Percentiles rank a stretch among this genome's conserved stretches.
These are phyloP conservation scores for Entomobrya proxima DNA, from an alignment of 2,888 invertebrate species.

Conservation along the genomic window DNA sequence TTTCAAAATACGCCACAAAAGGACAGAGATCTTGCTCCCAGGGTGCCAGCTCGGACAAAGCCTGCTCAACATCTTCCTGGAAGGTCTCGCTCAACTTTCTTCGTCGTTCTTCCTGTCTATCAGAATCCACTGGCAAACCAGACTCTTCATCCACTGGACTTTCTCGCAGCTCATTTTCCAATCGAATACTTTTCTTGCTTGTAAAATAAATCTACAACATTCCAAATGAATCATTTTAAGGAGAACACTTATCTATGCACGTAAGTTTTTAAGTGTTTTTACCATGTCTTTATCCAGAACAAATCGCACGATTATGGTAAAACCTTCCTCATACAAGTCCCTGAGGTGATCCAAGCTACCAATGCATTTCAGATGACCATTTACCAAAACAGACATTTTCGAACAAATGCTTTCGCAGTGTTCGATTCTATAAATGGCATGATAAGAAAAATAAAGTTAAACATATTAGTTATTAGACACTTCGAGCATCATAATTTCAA, in stretches of 20 bases:
- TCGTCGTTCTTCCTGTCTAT: not conserved
- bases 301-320: conserved; percentile 62
- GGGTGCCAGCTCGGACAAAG: conserved; percentile 22
- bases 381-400: conserved; percentile 63
- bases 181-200: conserved; percentile 26
- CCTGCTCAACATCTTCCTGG: conserved; percentile 10
- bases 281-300: conserved; percentile 59
- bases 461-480: not conserved
- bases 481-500: not conserved
- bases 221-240: not conserved
- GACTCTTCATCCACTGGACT: conserved; percentile 8
- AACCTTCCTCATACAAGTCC: conserved; percentile 51
- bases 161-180: conserved; percentile 38
- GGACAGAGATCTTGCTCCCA: conserved; percentile 66
- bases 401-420: conserved; percentile 59
- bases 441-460: not conserved
- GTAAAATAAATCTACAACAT: conserved; percentile 59
- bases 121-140: not conserved
- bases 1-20: conserved; percentile 59
- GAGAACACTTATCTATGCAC: not conserved
- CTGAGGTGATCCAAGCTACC: conserved; percentile 51
- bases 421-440: too few species aligned
- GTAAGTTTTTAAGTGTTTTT: not conserved
- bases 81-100: not conserved
- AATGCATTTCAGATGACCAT: conserved; percentile 58